phyloP scores from a whole-genome alignment of 2,888 invertebrate species.

The Cylloceria caligata region DNA sequence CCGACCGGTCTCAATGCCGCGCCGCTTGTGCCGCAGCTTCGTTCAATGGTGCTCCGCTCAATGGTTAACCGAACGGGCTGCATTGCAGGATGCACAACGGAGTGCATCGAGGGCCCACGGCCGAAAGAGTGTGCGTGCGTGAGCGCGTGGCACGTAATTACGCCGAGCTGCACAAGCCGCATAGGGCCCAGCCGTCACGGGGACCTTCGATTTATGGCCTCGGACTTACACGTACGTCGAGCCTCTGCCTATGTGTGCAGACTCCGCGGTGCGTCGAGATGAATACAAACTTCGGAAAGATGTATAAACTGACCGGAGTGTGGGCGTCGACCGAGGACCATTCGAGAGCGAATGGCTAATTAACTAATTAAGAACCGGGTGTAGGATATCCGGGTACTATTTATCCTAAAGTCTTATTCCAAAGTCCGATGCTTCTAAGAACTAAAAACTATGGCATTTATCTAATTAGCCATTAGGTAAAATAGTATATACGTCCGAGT shows the following conservation, averaged over 20 bases:
- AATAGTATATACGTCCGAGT: background rate
- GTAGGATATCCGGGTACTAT: constrained; percentile 10
- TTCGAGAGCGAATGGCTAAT: constrained; percentile 27
- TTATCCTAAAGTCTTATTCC: constrained; percentile 3
- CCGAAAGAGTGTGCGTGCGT: constrained; percentile 12
- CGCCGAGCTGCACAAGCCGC: constrained; percentile 38
- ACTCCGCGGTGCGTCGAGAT: background rate
- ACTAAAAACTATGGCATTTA: background rate
- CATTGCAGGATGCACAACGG: background rate
- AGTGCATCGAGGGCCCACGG: background rate
- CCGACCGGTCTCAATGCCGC: constrained; percentile 24
- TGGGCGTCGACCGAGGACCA: constrained; percentile 20
- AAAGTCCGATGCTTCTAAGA: background rate
- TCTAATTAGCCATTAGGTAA: background rate
- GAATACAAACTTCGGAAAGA: background rate
- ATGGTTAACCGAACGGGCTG: background rate
- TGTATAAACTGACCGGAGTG: background rate
- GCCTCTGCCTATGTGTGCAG: background rate
- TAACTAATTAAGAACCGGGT: constrained; percentile 27
- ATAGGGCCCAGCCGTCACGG: constrained; percentile 11
- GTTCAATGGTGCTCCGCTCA: background rate
- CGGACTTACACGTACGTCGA: constrained; percentile 32
- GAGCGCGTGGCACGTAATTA: constrained; percentile 34
- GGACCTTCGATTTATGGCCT: constrained; percentile 60
- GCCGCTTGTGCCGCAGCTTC: constrained; percentile 2